Evolutionary conservation across 2,113 vertebrate species (phyloP), one percentile per base, ranked within the genome.

Genomic region (Hucho hucho): DNA sequence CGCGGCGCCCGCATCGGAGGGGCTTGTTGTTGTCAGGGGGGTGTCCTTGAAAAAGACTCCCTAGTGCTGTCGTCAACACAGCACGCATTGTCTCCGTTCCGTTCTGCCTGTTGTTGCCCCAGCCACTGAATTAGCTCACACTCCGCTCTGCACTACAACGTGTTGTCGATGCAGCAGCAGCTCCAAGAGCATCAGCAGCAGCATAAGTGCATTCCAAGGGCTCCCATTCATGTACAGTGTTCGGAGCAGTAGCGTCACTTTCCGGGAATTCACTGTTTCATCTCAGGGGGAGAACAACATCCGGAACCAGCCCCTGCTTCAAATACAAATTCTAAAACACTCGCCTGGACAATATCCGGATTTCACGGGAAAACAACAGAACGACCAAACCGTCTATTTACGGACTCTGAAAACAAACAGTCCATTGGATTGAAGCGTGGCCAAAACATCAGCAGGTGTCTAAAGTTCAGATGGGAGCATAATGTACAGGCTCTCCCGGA

Each of bases 91-190:
- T 90, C 85, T 88, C 73, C 86, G 84, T 88, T 84, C 81, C 81
- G 78, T 82, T 81, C 61, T 81, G 84, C 75, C 86, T 18, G n/a
- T 86, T 90, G 88, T 92, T 90, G 87, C 89, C 89, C 78, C 69
- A 82, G 82, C 83, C 79, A 85, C 79, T 89, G 87, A 91, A 91
- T 90, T 88, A 88, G 86, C 81, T 88, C 88, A 43, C 29, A 63
- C 56, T 26, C 56, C 20, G 75, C 37, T 14, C 13, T 5, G 66
- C 78, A 80, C 75, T 70, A 82, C 77, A 83, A 84, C 76, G 80
- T 75, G 83, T 76, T 78, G 74, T 78, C 82, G 79, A 77, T 80
- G 53, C 66, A 84, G 80, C 72, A 56, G 78, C 75, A 66, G 61
- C 65, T 25, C 49, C 65, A 25, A 11, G 37, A 43, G 9, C 37